Base-by-base conservation (phyloP, 37 sponge, comb jelly and placozoan genomes). In the Eunapius fragilis region DNA sequence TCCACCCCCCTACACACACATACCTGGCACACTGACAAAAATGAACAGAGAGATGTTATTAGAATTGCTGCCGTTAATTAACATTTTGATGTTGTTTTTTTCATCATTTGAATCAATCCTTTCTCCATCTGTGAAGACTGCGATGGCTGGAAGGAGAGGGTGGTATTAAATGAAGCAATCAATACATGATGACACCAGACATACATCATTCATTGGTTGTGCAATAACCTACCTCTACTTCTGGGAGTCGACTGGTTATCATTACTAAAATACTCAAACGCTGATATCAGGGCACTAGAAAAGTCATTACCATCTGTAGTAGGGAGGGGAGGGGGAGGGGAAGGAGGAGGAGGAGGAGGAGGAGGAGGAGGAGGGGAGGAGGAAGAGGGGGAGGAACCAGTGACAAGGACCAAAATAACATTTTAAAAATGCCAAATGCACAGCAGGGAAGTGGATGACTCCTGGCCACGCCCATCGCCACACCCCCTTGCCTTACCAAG, bases 71-170 rank as follows among this genome's bases (percentile, higher is more conserved):
- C 47, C 9, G 47, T 4, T 45, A 9, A 45, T 9, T 9, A 45
- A 45, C 4, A 9, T 9, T 9, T 9, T 45, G 47, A 38, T 77
- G 37, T 77, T 36, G 24, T 77, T 45, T 5, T 13, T 31, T 25
- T 77, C 77, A 37, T 22, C 45, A 22, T 2, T 33, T 36, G 72
- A 36, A 0, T 69, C 71, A 11, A 82, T 27, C 25, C 71, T 33
- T 70, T 82, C 73, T 5, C 83, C 83, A 82, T 82, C 83, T 35
- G 83, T 82, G 70, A 82, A 71, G 11, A 82, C 32, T 3, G 71
- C 71, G 28, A 82, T 70, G 70, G 83, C 83, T 82, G 83, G 70
- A 31, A 31, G 31, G 4, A 71, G 28, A 25, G n/a, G 37, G 34
- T 30, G 7, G 35, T 35, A 7, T 35, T 3, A 30, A n/a, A n/a